Evolutionary conservation across 2,113 vertebrate species (phyloP), one percentile per base, ranked within the genome.

Genomic region (Casuarius casuarius): DNA sequence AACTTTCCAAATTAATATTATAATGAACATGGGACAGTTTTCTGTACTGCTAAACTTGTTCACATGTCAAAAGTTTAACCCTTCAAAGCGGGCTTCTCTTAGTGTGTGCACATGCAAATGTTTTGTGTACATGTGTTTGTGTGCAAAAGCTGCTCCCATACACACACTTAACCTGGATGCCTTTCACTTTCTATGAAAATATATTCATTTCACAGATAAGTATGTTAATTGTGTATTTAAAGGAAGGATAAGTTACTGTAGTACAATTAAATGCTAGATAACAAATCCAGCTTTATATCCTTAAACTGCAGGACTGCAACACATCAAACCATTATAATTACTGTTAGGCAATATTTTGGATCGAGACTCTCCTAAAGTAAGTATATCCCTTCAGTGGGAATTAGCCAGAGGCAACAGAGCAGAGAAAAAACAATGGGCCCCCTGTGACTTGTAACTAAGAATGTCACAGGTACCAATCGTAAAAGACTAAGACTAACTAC

Each of bases 271-370:
- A 91, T 67, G 51, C 23, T 40, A 78, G 33, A 8, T 62, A 31
- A 82, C 23, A 93, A 86, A 65, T 58, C 10, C 28, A 91, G 31
- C 25, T 87, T 87, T 78, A 51, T 15, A 74, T 13, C 38, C 31
- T 88, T 63, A 72, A 82, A 89, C 73, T 2, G 4, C 28, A 66
- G 31, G 31, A 92, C 85, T 91, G 67, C 22, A 78, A 87, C 35
- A 63, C 26, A 59, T 85, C 63, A 70, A 84, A 85, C 26, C 59
- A 63, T 11, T 56, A 42, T 35, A 84, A 80, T 92, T 76, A 70
- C 16, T 79, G 42, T 95, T 90, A 86, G 16, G 80, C 75, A 94
- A 92, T 49, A 88, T 67, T 74, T 84, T 95, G 91, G 89, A 94
- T 94, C 46, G 71, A 73, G 73, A 54, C 15, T 63, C 10, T 78